A percentile compares a stretch with the other conserved stretches of the same genome.
These are phyloP conservation scores for Sebastes iracundus DNA, from an alignment of 2,797 vertebrate species.

Conservation along the genomic window DNA sequence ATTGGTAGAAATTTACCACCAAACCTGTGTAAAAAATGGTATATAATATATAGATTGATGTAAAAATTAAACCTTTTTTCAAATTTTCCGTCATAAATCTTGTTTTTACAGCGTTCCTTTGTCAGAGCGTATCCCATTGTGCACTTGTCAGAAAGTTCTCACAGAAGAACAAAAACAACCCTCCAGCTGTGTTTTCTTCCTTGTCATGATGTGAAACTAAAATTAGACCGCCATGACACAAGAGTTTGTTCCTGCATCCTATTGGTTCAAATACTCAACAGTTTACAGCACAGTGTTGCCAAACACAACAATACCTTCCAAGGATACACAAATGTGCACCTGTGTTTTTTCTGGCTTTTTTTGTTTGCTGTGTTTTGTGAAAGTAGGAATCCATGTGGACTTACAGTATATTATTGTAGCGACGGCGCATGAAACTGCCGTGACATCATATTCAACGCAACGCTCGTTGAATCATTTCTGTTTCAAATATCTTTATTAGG, in stretches of 20 bases:
- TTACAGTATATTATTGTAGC: not conserved
- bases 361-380: not conserved
- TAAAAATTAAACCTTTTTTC: not conserved
- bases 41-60: not conserved
- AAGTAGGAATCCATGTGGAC: not conserved
- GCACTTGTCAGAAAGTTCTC: conserved; percentile 61
- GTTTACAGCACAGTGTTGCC: conserved; percentile 21
- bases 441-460: rapidly evolving
- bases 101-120: conserved; percentile 33
- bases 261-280: conserved; percentile 17
- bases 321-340: conserved; percentile 18
- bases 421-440: no score
- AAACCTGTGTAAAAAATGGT: no score
- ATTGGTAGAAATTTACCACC: no score
- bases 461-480: no score
- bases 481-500: no score
- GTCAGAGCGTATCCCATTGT: conserved; percentile 51
- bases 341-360: not conserved
- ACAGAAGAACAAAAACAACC: conserved; percentile 73
- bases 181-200: conserved; percentile 78
- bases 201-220: conserved; percentile 64
- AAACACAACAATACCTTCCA: conserved; percentile 40
- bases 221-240: conserved; percentile 67
- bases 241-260: conserved; percentile 46
- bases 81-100: not conserved